Base-by-base conservation (phyloP, 2,113 vertebrate genomes). In the Prietella phreatophila region DNA sequence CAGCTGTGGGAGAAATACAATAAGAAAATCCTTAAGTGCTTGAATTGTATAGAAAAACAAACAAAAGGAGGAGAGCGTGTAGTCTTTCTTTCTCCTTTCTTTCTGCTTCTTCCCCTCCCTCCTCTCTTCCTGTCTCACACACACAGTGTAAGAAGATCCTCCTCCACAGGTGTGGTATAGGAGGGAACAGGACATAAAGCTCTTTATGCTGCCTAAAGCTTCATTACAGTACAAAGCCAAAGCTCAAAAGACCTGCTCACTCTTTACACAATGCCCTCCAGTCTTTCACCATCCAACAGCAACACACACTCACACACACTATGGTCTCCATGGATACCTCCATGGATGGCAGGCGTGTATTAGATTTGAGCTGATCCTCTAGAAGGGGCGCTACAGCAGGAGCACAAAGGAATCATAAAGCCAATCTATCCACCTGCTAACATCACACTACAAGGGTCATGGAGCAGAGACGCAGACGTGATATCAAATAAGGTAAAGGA, bases 261-360 rank as follows among this genome's bases (percentile, higher is more conserved):
- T 60, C 33, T 58, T 73, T 73, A 73, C n/a, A 73, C 67, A 33
- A 82, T 58, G 25, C 25, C 27, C 10, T 61, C 53, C 36, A 61
- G 71, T 85, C 65, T 85, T 84, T 84, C 67, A 56, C 50, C 47
- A 56, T 9, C 19, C 67, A 4, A 36, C 47, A 7, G 65, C 63
- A 33, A 69, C 65, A 69, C 30, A 69, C 9, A n/a, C 60, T 25
- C 22, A 9, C 60, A 61, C 60, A 30, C 53, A 79, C 3, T 11
- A 60, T 27, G 42, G 65, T 83, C 80, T 60, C 86, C 80, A 87
- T 87, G 86, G 86, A 87, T 60, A 75, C 86, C 80, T 22, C 60
- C 75, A 55, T 30, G 60, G 76, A 50, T 53, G 27, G 61, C 25
- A 65, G 82, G 36, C 39, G 8, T 50, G 60, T 84, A 67, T 14